Conservation (phyloP, 2,797 vertebrate genomes). For the Malacoctenus gilli region DNA sequence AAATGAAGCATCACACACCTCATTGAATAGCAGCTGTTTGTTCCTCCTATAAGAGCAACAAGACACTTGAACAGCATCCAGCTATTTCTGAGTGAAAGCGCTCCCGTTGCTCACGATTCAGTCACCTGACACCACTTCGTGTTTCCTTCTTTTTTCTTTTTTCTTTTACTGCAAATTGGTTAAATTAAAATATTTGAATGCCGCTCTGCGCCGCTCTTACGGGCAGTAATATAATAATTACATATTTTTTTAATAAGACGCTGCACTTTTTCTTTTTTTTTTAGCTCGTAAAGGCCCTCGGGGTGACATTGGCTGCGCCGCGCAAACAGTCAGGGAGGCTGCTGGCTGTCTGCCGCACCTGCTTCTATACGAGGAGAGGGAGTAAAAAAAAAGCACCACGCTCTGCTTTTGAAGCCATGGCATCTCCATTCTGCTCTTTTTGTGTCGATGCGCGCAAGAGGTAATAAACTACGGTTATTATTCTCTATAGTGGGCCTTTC, state of each 20-base stretch:
- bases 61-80: too few relatives aligned
- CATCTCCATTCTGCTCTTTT: conserved; percentile 41
- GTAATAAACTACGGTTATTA: conserved; percentile 52
- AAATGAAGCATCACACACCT: too few relatives aligned
- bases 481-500: conserved; percentile 26
- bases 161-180: conserved; percentile 5
- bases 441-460: conserved; percentile 37
- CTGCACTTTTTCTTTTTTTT: conserved; percentile 4
- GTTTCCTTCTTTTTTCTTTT: not conserved
- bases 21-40: too few relatives aligned
- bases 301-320: conserved; percentile 17
- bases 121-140: conserved; percentile 1
- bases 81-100: too few relatives aligned
- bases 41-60: too few relatives aligned
- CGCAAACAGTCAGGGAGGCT: conserved; percentile 37
- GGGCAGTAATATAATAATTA: conserved; percentile 6
- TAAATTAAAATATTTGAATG: conserved; percentile 15
- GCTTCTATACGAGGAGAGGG: conserved; percentile 16
- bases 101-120: too few relatives aligned
- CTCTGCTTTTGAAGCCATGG: conserved; percentile 11
- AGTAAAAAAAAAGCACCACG: not conserved
- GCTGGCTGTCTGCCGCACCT: conserved; percentile 43
- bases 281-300: conserved; percentile 22
- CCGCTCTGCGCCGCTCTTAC: not conserved
- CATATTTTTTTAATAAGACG: conserved; percentile 13